Conservation (phyloP, 2,113 vertebrate species). For the Tupaia tana region DNA sequence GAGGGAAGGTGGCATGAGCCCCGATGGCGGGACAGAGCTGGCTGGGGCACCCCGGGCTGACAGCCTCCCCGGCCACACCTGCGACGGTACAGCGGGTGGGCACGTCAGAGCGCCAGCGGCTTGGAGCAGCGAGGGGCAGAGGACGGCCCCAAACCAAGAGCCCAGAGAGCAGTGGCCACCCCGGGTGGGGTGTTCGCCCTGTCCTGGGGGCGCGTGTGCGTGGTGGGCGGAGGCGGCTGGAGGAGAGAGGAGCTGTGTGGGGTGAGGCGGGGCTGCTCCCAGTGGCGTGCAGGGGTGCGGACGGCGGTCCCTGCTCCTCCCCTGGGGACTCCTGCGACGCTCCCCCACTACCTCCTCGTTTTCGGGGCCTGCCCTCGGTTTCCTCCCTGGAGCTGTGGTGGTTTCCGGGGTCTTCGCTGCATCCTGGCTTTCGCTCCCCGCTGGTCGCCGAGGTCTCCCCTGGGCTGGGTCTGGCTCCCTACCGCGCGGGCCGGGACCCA, state of each 20-base stretch:
- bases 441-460: constrained; percentile 94
- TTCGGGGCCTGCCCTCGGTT: constrained; percentile 97
- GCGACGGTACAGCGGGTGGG: not conserved
- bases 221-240: not conserved
- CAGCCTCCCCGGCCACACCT: not conserved
- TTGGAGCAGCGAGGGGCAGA: not conserved
- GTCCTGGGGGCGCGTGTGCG: not conserved
- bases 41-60: not conserved
- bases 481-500: constrained; percentile 76
- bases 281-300: constrained; percentile 89
- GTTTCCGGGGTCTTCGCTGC: constrained; percentile 92
- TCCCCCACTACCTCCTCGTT: constrained; percentile 93
- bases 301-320: constrained; percentile 93
- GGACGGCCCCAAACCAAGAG: constrained; percentile 32
- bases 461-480: constrained; percentile 90
- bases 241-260: constrained; percentile 61
- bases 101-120: constrained; percentile 44
- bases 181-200: not conserved
- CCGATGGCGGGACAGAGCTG: not conserved
- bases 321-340: constrained; percentile 96
- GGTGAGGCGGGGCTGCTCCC: constrained; percentile 7
- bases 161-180: constrained; percentile 33
- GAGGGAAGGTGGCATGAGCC: not conserved
- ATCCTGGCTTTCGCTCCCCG: constrained; percentile 97
- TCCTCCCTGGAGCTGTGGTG: constrained; percentile 90